These are phyloP conservation scores for Lithophane ornitopus DNA, from an alignment of 2,888 invertebrate species.

Conservation along the genomic window DNA sequence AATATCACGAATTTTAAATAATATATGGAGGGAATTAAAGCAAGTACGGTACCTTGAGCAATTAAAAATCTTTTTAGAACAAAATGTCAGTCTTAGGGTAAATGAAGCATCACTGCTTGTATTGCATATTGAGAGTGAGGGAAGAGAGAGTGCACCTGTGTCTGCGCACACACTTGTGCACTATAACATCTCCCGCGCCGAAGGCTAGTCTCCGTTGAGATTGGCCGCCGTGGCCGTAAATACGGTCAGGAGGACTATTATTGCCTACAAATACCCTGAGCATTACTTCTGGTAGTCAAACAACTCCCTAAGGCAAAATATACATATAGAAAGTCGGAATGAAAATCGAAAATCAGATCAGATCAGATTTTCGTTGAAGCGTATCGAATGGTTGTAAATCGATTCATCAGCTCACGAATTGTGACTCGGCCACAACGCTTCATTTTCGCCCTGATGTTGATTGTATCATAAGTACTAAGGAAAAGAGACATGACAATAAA, in stretches of 20 bases:
- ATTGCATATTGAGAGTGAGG: too few relatives aligned
- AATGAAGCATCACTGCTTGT: background rate
- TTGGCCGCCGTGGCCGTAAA: too few relatives aligned
- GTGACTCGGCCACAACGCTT: too few relatives aligned
- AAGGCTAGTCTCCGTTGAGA: too few relatives aligned
- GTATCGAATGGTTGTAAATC: too few relatives aligned
- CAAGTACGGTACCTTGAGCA: background rate
- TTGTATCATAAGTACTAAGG: background rate
- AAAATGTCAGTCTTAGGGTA: background rate
- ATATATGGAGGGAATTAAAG: background rate
- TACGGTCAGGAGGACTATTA: too few relatives aligned
- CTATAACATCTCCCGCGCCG: too few relatives aligned
- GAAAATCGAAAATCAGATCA: too few relatives aligned
- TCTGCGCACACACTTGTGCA: too few relatives aligned
- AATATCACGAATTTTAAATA: background rate
- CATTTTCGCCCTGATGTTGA: background rate
- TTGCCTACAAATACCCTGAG: background rate
- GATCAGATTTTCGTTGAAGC: too few relatives aligned
- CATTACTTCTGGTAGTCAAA: background rate
- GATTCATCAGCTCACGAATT: too few relatives aligned
- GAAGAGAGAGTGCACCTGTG: too few relatives aligned
- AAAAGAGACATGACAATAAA: background rate
- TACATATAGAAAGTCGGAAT: background rate
- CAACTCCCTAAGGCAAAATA: background rate
- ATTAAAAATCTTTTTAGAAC: background rate